Evolutionary conservation across 1,140 invertebrate species (phyloP), one percentile per base, ranked within the genome.

Genomic region (Drosophila virilis): DNA sequence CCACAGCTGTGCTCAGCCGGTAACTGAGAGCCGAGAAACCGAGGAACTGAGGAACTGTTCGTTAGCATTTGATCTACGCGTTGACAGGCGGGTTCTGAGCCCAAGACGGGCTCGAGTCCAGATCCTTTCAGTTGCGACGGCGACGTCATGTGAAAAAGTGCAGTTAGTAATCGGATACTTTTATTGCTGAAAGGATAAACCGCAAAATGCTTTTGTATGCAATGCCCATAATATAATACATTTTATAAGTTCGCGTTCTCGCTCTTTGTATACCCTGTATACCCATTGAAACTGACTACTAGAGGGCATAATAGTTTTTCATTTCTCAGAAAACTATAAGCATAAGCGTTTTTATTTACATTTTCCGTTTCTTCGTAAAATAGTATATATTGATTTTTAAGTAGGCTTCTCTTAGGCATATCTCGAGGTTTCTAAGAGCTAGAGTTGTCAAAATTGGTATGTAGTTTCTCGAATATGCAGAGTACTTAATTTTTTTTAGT

Each of bases 111-210:
- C n/a, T 28, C 28, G 13, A 15, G 17, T 15, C 13, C 15, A 40
- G 35, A 58, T 58, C 40, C 55, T 8, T 42, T 37, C 22, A 28
- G 22, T 28, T 28, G 22, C 22, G 22, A 28, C 22, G 22, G 10
- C 45, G 38, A 35, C 40, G 66, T 51, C 28, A 59, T 78, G 61
- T 79, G 79, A 70, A 70, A 77, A 79, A 84, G 74, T 88, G 84
- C 84, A 89, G 76, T 84, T 77, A 76, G 84, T 88, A 88, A 88
- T 88, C 84, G 84, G 84, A 88, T 88, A 88, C 84, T 88, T 88
- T 88, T 88, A 88, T 88, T 88, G 84, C 84, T 89, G 84, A 88
- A 88, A 89, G 84, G 77, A 88, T 88, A 88, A 88, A 88, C 84
- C 84, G 55, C 84, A 88, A 80, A 89, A 73, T 81, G 82, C 71